Evolutionary conservation across 2,113 vertebrate genomes (phyloP).

Genomic region (Brachionichthys hirsutus): DNA sequence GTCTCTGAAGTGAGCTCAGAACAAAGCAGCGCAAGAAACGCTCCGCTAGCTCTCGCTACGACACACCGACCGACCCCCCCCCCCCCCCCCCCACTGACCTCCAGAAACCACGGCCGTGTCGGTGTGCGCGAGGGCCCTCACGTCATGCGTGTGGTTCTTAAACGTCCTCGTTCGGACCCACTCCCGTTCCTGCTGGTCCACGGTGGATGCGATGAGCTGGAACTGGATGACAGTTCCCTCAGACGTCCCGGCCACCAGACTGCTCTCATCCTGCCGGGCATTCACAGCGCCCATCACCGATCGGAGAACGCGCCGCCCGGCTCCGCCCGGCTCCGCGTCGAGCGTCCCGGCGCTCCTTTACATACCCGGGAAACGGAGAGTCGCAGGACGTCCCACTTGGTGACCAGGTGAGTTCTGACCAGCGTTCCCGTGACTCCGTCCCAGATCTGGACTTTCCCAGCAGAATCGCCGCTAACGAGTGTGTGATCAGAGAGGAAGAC

Average conservation of each 20-base stretch:
- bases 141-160: constrained; percentile 90
- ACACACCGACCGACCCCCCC: too few relatives aligned
- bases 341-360: not conserved
- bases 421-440: constrained; percentile 85
- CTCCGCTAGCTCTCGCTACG: too few relatives aligned
- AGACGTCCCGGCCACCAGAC: constrained; percentile 87
- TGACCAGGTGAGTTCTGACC: constrained; percentile 79
- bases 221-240: constrained; percentile 89
- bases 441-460: constrained; percentile 93
- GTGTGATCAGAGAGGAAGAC: constrained; percentile 83
- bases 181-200: constrained; percentile 75
- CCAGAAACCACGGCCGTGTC: constrained; percentile 86
- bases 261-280: constrained; percentile 84
- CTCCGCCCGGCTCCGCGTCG: too few relatives aligned
- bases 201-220: constrained; percentile 81
- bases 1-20: too few relatives aligned
- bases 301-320: too few relatives aligned
- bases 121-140: constrained; percentile 85
- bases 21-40: too few relatives aligned
- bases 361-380: constrained; percentile 81
- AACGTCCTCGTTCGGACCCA: constrained; percentile 92
- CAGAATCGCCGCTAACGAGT: constrained; percentile 86
- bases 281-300: not conserved
- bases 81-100: constrained; percentile 71
- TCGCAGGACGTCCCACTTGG: constrained; percentile 82